Base-by-base conservation (phyloP, 2,888 invertebrate genomes). In the Elegia similella region DNA sequence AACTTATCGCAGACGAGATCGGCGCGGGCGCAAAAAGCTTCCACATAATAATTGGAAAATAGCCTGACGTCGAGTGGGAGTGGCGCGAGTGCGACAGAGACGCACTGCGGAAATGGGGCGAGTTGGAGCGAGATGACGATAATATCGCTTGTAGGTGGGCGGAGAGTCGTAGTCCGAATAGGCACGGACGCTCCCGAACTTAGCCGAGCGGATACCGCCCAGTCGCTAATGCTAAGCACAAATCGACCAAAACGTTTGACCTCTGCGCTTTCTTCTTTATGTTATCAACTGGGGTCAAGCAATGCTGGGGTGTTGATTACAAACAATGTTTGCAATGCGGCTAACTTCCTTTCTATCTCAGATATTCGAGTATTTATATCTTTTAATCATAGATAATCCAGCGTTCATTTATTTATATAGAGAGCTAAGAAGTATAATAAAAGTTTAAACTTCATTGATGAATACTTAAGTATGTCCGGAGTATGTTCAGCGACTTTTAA, bases 1-100 rank as follows among this genome's bases (percentile, higher is more conserved):
- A 86, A 85, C 84, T 86, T 87, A 88, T 86, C 86, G 82, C 70
- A 72, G 72, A 64, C 68, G 71, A 75, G 76, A 84, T 85, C 84
- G 72, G 75, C 73, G 77, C 73, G 68, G 66, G 71, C 69, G 82
- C 85, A 86, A 88, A 90, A 89, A 89, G 86, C 86, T 84, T 77
- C 50, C 71, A 80, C 78, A 81, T 82, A 85, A 87, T 88, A 86
- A 88, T 88, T 87, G 88, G 87, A 89, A 88, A 86, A 86, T 80
- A 80, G 75, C 78, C 82, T 80, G 82, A 80, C 79, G 72, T 66
- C 73, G 70, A 66, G 81, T 86, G 83, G 88, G 89, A 73, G 88
- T 79, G 83, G 85, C 82, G 73, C 69, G 69, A 65, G 66, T 60
- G 68, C 70, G 66, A 65, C 55, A 59, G 85, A 84, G 84, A 85